Percentiles rank a stretch among this genome's conserved stretches.
Conservation (phyloP, 37 sponge, comb jelly and placozoan genomes). For the Eunapius fragilis region DNA sequence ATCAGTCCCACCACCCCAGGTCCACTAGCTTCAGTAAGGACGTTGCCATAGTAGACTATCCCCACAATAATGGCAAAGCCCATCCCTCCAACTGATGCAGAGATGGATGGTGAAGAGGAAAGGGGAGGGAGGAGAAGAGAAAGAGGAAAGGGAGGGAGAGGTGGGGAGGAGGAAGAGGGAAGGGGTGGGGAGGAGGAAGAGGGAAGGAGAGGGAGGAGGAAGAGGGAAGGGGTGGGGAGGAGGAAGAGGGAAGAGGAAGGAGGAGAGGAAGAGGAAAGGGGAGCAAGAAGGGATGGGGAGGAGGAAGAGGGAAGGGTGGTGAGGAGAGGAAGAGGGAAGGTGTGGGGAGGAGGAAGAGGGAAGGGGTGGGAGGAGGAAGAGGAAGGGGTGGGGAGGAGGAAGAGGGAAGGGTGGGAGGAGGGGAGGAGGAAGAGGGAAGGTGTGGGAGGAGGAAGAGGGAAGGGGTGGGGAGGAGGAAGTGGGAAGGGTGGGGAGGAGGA, state of each 20-base stretch:
- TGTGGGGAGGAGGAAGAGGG: too few relatives aligned
- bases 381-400: not conserved
- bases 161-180: not conserved
- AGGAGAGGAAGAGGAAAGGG: too few relatives aligned
- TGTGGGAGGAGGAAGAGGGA: too few relatives aligned
- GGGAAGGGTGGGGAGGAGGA: too few relatives aligned
- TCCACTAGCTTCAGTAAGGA: slow-evolving; percentile 48
- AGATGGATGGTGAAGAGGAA: not conserved
- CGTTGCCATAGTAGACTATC: slow-evolving; percentile 54
- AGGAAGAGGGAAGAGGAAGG: too few relatives aligned
- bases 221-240: not conserved
- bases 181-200: too few relatives aligned
- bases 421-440: too few relatives aligned
- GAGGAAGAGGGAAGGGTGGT: too few relatives aligned
- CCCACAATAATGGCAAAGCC: slow-evolving; percentile 75
- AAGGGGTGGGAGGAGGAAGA: not conserved
- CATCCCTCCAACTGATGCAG: slow-evolving; percentile 62
- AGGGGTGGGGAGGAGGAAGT: too few relatives aligned
- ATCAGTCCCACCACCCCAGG: slow-evolving; percentile 58
- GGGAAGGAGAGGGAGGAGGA: not conserved
- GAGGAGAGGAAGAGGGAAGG: too few relatives aligned
- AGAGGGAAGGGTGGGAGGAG: not conserved
- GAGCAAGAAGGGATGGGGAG: too few relatives aligned
- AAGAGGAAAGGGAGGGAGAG: not conserved
- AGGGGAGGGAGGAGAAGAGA: too few relatives aligned